Evolutionary conservation across 1,140 invertebrate genomes (phyloP).

Genomic region (Zaprionus africanus): DNA sequence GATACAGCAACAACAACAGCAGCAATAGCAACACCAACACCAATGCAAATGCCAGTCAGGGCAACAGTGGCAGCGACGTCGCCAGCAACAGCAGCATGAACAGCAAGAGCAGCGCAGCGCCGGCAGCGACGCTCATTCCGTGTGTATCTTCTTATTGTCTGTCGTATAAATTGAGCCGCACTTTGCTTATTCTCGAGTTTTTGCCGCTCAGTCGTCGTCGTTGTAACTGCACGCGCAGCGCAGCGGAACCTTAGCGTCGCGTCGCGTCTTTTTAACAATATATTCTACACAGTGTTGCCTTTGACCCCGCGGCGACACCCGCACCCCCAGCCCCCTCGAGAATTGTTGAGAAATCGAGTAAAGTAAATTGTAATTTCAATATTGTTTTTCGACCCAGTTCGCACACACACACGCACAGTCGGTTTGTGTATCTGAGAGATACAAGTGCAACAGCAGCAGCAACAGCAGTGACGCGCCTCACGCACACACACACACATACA

Average conservation of each 20-base stretch:
- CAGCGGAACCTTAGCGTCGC: conserved; percentile 27
- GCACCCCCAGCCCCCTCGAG: not conserved
- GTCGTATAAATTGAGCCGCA: conserved; percentile 81
- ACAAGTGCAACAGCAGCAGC: conserved; percentile 34
- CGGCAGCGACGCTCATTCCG: conserved; percentile 36
- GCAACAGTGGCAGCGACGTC: conserved; percentile 8
- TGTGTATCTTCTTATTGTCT: conserved; percentile 75
- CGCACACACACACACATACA: conserved; percentile 21
- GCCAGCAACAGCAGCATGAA: not conserved
- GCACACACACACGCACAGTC: not conserved
- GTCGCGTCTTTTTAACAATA: conserved; percentile 21
- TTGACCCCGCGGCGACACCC: not conserved
- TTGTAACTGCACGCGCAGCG: conserved; percentile 72
- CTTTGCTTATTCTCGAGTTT: conserved; percentile 81
- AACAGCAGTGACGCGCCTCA: conserved; percentile 24
- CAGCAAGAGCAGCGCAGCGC: not conserved
- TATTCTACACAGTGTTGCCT: conserved; percentile 17
- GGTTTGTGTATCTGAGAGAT: conserved; percentile 36
- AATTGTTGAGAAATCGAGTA: conserved; percentile 19
- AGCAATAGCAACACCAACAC: conserved; percentile 40
- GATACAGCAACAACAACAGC: conserved; percentile 56
- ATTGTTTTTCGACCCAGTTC: conserved; percentile 11
- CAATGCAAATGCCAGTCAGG: not conserved
- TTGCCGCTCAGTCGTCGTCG: conserved; percentile 73
- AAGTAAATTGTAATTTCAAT: conserved; percentile 17